Percentiles rank a stretch among this genome's conserved stretches.
Conservation (phyloP, 2,113 vertebrate species). For the Eupsittula cactorum region DNA sequence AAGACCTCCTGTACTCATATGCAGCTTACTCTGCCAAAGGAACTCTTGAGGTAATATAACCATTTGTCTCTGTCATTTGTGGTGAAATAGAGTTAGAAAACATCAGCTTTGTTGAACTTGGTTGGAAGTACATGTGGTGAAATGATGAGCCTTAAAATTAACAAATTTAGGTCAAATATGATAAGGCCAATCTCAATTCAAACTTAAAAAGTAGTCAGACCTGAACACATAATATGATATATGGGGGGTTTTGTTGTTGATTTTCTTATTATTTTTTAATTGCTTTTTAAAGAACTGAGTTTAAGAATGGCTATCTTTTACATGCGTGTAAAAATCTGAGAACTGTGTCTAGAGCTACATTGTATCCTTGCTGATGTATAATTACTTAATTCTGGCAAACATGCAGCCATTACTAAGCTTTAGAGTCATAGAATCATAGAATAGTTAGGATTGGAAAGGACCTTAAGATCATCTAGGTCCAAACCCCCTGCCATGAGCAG, state of each 20-base stretch:
- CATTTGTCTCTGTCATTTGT: slow-evolving; percentile 76
- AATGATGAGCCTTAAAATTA: neutral
- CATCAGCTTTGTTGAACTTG: slow-evolving; percentile 25
- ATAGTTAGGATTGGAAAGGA: no score
- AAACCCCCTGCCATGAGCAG: no score
- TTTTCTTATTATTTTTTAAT: neutral
- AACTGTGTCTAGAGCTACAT: neutral
- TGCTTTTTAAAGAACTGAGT: neutral
- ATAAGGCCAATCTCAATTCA: neutral
- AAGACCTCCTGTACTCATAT: slow-evolving; percentile 78
- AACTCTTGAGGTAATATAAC: slow-evolving; percentile 84
- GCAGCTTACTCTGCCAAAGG: slow-evolving; percentile 93
- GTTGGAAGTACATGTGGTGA: neutral
- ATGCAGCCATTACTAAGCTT: no score
- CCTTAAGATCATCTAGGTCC: no score
- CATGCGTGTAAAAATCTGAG: neutral
- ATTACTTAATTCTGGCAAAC: neutral
- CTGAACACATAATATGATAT: neutral
- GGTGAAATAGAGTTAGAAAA: slow-evolving; percentile 57
- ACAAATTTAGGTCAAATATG: neutral
- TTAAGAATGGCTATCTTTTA: neutral
- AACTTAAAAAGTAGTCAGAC: neutral
- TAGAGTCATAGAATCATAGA: no score
- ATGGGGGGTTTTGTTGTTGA: neutral
- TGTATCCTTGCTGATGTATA: neutral